Evolutionary conservation across 2,888 invertebrate genomes (phyloP), one percentile per base, ranked within the genome.

Genomic region (Drosophila quinaria): DNA sequence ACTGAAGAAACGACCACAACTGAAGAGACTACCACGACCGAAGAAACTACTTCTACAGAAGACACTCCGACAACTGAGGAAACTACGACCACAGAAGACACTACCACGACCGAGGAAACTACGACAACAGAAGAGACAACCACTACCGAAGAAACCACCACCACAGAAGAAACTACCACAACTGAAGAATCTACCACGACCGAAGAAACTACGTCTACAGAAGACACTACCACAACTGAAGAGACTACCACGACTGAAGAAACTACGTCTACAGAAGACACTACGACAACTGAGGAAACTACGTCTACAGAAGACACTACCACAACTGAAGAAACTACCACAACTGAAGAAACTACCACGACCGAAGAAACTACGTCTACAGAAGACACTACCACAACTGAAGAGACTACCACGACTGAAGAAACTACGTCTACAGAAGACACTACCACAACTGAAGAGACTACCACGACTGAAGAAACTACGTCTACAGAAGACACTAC

Each of bases 1-100:
- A 37, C 49, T 3, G 49, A 50, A 2, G 33, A 33, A 1, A 50
- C 50, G 4, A 50, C 35, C 1, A 17, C 50, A 1, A 25, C 52
- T 3, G 37, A 37, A 5, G 39, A 39, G 1, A 39, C 39, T 29
- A 52, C 52, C 1, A 5, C 39, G 25, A 39, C 51, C n/a, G 51
- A 51, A 37, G 51, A n/a, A 3, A 37, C 52, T 0, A 52, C 52
- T 0, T 25, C 52, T 6, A 52, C 52, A 1, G 52, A 39, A 29
- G 39, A 25, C 1, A 39, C 39, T 0, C 17, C 51, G 2, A 19
- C 51, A 1, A 51, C 22, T 5, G 51, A 25, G 3, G 37, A 13
- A 0, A 11, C 52, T 13, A 9, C 37, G 2, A 4, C 51, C 4
- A 51, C 37, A 19, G n/a, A n/a, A n/a, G n/a, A n/a, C n/a, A n/a